Percentiles rank a stretch among this genome's conserved stretches.
phyloP scores from a whole-genome alignment of 1,140 invertebrate genomes.

The Bombus superbus region DNA sequence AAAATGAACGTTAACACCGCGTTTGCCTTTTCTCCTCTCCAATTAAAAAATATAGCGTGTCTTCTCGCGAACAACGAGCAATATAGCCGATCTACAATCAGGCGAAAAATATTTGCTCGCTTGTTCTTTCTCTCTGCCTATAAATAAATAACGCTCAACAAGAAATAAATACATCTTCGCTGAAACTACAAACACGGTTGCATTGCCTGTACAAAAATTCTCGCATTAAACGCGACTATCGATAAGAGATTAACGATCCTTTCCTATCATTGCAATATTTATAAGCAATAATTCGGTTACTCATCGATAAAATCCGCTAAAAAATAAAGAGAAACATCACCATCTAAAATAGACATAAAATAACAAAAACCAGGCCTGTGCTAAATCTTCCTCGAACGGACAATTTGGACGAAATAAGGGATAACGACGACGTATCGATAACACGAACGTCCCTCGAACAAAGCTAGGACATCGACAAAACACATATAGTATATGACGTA shows the following conservation, averaged over 20 bases:
- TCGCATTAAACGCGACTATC: neutral
- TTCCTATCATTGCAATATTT: neutral
- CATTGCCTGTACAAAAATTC: neutral
- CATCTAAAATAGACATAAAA: neutral
- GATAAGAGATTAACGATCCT: slow-evolving; percentile 25
- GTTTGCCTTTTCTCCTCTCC: neutral
- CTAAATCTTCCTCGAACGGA: neutral
- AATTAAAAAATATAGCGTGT: slow-evolving; percentile 6
- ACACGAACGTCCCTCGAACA: neutral
- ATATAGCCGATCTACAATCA: no score
- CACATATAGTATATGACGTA: neutral
- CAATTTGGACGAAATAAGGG: slow-evolving; percentile 40
- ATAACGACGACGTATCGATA: neutral
- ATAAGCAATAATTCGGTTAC: neutral
- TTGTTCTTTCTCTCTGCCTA: neutral
- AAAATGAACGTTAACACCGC: slow-evolving; percentile 9
- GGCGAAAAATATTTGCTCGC: neutral
- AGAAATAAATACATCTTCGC: slow-evolving; percentile 58
- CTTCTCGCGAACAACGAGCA: neutral
- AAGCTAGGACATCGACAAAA: neutral
- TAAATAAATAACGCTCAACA: slow-evolving; percentile 58
- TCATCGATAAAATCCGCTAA: neutral
- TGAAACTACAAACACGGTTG: slow-evolving; percentile 23
- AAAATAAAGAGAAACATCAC: neutral
- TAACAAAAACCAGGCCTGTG: neutral